Evolutionary conservation across 53 echinoderm and acorn worm species (phyloP), one percentile per base, ranked within the genome.

Genomic region (Paelopatides confundens): DNA sequence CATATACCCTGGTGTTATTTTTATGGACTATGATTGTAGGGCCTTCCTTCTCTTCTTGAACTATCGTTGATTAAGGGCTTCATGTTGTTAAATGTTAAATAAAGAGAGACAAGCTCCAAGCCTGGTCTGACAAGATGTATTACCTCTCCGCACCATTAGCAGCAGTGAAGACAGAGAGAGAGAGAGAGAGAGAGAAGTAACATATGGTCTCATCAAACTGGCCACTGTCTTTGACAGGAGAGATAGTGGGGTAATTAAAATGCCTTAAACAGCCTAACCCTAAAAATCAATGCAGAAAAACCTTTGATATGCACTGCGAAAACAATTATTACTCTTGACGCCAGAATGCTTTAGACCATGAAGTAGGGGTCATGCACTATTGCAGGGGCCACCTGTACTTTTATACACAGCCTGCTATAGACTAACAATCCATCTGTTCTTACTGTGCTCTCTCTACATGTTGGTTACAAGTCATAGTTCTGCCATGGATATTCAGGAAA

Each of bases 311-410:
- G 35, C 38, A 71, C 71, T 71, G 71, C 39, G 27, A 38, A 71
- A 71, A 34, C 39, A 71, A 71, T 71, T 71, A 71, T 27, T 40
- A 71, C 71, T 46, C n/a, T n/a, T 38, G 71, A 71, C 71, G 39
- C 71, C 39, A 38, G 24, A 58, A 21, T 29, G 27, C 17, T 21
- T 71, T 71, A 71, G 71, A 71, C 71, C 71, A 71, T 71, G 71
- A 71, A 43, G 17, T 24, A 43, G 71, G 38, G 71, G 71, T 71
- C 71, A 71, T 71, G 71, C 71, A 71, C 71, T 71, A 71, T 71
- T 71, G 71, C 38, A 71, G 71, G 39, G 43, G 71, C 71, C 71
- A 71, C 71, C 71, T 71, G 71, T 18, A 71, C 71, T 71, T 71
- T 71, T 71, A 71, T 71, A 23, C 23, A 34, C 43, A 27, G n/a